Base-by-base conservation (phyloP, 1,140 invertebrate species). In the Calephelis virginiensis region DNA sequence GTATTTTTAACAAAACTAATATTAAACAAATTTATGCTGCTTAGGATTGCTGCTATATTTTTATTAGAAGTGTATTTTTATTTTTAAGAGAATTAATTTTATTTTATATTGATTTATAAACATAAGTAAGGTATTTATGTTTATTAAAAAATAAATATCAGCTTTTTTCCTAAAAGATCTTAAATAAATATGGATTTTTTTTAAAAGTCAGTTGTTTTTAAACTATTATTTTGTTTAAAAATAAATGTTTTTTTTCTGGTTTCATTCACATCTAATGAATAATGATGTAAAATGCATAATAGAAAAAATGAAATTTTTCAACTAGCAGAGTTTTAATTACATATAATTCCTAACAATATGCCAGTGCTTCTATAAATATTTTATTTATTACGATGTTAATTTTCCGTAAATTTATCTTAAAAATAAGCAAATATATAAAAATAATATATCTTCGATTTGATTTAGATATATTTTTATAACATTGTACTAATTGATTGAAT, bases 401-500 rank as follows among this genome's bases (percentile, higher is more conserved):
- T 61, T 61, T 61, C 12, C 12, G n/a, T 13, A 61, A 38, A 38
- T 40, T n/a, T 28, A 40, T 61, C 28, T 13, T 37, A 61, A 43
- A 61, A 13, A 5, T 61, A 61, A 37, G 40, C 28, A 17, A 10
- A 2, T 28, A 28, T 28, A 1, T 28, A 28, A 28, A 28, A 28
- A 53, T 17, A 53, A 28, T 53, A 53, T 53, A 14, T 53, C 49
- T 28, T 53, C 14, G 9, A 17, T 49, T 69, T 63, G 63, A 9
- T 56, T 65, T 43, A 59, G 49, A 47, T 64, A 46, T 50, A 65
- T 59, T 61, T 40, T 53, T 62, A 50, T 56, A 49, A 49, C 38
- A 70, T 66, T 78, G 66, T 79, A 74, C 75, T 80, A 78, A 77
- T 72, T 77, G 68, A 78, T 78, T 79, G 72, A 76, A 83, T 78